Evolutionary conservation across 2,888 invertebrate species (phyloP).

Genomic region (Idaea dimidiata): DNA sequence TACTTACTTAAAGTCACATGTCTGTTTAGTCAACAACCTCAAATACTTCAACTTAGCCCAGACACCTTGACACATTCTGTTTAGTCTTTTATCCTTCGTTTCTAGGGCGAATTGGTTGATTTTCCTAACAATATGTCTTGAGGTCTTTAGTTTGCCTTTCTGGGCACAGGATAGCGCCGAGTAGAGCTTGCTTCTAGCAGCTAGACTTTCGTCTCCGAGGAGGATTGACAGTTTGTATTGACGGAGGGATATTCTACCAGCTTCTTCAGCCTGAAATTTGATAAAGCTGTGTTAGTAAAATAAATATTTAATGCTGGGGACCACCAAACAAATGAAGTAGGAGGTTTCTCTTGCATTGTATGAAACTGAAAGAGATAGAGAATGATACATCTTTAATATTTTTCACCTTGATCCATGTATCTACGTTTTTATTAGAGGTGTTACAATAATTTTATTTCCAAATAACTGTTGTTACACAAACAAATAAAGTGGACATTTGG

Average conservation of each 20-base stretch:
- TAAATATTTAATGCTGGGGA: too few relatives aligned
- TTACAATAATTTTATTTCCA: background rate
- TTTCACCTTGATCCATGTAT: background rate
- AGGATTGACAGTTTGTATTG: constrained; percentile 91
- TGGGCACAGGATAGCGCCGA: constrained; percentile 94
- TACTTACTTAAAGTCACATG: background rate
- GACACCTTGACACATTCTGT: constrained; percentile 92
- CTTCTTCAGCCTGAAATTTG: constrained; percentile 87
- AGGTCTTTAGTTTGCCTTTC: constrained; percentile 83
- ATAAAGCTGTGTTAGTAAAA: constrained; percentile 2
- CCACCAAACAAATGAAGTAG: too few relatives aligned
- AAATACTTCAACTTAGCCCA: constrained; percentile 90
- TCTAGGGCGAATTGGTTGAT: constrained; percentile 58
- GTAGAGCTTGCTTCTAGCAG: constrained; percentile 92
- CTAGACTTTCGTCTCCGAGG: constrained; percentile 90
- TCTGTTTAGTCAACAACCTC: constrained; percentile 26
- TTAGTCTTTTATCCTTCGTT: constrained; percentile 83
- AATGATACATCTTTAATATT: too few relatives aligned
- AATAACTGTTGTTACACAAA: too few relatives aligned
- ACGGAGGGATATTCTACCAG: constrained; percentile 91
- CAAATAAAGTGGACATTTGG: too few relatives aligned
- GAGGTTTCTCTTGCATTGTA: too few relatives aligned
- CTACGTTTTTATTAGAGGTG: background rate
- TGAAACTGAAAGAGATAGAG: too few relatives aligned
- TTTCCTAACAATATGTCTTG: constrained; percentile 82